These are phyloP conservation scores for Myodes glareolus DNA, from an alignment of 2,113 vertebrate genomes.

Conservation along the genomic window DNA sequence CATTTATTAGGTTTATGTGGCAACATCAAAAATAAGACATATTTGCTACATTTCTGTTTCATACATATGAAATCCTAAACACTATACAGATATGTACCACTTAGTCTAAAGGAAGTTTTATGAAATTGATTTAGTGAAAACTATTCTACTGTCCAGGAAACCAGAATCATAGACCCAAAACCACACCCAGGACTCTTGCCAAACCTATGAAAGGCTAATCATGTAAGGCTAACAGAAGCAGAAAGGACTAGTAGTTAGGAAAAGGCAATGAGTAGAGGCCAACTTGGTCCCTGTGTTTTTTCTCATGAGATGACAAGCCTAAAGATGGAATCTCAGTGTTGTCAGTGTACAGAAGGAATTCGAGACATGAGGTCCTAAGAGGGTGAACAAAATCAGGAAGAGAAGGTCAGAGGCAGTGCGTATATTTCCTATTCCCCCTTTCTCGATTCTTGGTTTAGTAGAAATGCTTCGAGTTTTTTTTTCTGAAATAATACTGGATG, in stretches of 20 bases:
- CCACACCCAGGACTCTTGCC: background rate
- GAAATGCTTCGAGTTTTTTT: background rate
- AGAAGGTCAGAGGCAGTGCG: too few relatives aligned
- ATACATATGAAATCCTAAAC: background rate
- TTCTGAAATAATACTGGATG: background rate
- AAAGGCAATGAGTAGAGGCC: background rate
- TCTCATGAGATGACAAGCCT: background rate
- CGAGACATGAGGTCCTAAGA: background rate
- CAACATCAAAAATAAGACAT: background rate
- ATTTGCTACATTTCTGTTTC: background rate
- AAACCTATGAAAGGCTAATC: background rate
- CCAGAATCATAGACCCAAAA: background rate
- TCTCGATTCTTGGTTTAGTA: background rate
- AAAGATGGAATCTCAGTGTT: background rate
- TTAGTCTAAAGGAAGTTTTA: background rate
- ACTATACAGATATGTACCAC: background rate
- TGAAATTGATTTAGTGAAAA: background rate
- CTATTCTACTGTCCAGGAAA: background rate
- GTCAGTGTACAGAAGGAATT: background rate
- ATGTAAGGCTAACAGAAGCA: background rate
- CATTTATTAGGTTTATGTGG: background rate
- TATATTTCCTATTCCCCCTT: too few relatives aligned
- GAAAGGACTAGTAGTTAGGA: background rate
- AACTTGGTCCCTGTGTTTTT: background rate
- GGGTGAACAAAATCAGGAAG: too few relatives aligned